Percentiles rank a stretch among this genome's conserved stretches.
Evolutionary conservation across 1,140 invertebrate genomes (phyloP).

Genomic region (Contarinia nasturtii): DNA sequence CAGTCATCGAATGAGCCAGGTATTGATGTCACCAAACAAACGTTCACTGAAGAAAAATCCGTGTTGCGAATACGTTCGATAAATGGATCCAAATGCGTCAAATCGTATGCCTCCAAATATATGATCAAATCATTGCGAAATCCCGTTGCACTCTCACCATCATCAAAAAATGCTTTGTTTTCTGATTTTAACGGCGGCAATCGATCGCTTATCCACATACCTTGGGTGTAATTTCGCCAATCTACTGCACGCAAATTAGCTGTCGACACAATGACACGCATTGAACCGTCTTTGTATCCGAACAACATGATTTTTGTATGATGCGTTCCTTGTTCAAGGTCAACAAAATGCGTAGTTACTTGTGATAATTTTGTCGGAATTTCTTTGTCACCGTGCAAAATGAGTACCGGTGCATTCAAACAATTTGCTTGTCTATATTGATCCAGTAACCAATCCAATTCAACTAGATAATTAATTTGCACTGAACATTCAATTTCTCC

Average conservation of each 20-base stretch:
- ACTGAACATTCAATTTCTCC: slow-evolving; percentile 50
- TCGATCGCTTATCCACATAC: no score
- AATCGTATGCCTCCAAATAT: slow-evolving; percentile 60
- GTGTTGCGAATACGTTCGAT: slow-evolving; percentile 46
- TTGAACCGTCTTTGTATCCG: slow-evolving; percentile 57
- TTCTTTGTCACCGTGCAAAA: no score
- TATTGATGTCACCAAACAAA: slow-evolving; percentile 65
- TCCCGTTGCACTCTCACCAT: slow-evolving; percentile 62
- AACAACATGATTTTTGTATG: slow-evolving; percentile 88
- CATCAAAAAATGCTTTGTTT: no score
- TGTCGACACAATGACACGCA: slow-evolving; percentile 76
- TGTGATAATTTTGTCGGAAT: no score
- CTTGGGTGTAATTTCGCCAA: slow-evolving; percentile 63
- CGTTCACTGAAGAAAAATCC: slow-evolving; percentile 62
- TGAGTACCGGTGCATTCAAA: no score
- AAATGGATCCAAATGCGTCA: slow-evolving; percentile 48
- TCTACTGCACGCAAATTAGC: slow-evolving; percentile 81
- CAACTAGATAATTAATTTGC: slow-evolving; percentile 87
- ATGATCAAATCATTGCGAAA: slow-evolving; percentile 73
- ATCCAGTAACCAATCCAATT: slow-evolving; percentile 55
- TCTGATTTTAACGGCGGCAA: no score
- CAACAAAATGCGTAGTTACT: no score
- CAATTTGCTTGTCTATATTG: no score
- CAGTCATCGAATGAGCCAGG: slow-evolving; percentile 46
- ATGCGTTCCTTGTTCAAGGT: slow-evolving; percentile 77